These are phyloP conservation scores for Malthinus seriepunctatus DNA, from an alignment of 2,888 invertebrate genomes.

Conservation along the genomic window DNA sequence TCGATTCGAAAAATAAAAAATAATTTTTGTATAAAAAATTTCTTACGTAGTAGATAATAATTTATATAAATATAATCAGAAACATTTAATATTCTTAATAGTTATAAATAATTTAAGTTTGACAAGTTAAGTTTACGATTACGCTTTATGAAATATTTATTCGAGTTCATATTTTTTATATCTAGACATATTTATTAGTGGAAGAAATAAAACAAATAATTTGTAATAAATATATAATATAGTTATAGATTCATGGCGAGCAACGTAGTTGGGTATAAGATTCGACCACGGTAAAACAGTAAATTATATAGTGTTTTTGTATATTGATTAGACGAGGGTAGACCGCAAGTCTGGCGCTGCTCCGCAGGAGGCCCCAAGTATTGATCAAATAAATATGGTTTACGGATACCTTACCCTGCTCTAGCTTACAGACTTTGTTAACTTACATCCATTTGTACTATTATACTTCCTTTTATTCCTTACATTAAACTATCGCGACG, in stretches of 20 bases:
- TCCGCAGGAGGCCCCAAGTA: constrained; percentile 52
- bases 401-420: constrained; percentile 39
- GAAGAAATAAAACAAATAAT: constrained; percentile 54
- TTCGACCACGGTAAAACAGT: constrained; percentile 47
- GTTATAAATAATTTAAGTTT: constrained; percentile 24
- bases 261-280: constrained; percentile 41
- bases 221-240: constrained; percentile 49
- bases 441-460: constrained; percentile 7
- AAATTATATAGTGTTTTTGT: constrained; percentile 54
- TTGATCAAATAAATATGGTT: constrained; percentile 55
- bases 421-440: constrained; percentile 38
- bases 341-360: constrained; percentile 52
- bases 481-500: too few relatives aligned
- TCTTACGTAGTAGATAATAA: not conserved
- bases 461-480: too few relatives aligned
- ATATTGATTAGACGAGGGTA: constrained; percentile 53
- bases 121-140: constrained; percentile 44
- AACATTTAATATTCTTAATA: constrained; percentile 16
- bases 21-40: too few relatives aligned
- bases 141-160: constrained; percentile 53
- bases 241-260: constrained; percentile 46
- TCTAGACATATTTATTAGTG: constrained; percentile 54
- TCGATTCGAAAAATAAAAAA: not conserved
- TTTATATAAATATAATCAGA: constrained; percentile 11
- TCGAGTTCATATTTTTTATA: constrained; percentile 49